These are phyloP conservation scores for Pachypeltis micranthus DNA, from an alignment of 1,140 invertebrate species.

Conservation along the genomic window DNA sequence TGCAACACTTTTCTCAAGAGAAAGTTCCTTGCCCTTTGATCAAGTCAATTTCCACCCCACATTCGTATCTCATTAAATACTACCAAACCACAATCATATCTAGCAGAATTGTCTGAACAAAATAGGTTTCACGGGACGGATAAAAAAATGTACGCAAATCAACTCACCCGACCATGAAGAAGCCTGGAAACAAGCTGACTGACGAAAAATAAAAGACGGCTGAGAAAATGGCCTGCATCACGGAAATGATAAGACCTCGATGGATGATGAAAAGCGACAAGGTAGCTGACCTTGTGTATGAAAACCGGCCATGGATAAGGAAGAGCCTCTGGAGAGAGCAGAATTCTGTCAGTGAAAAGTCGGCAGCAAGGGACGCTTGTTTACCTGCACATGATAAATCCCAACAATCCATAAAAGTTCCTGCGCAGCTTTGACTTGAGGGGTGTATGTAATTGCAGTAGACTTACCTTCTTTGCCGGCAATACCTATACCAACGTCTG, in stretches of 20 bases:
- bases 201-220: slow-evolving; percentile 98
- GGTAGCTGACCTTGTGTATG: slow-evolving; percentile 63
- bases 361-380: slow-evolving; percentile 93
- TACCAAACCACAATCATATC: too few species aligned
- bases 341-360: slow-evolving; percentile 94
- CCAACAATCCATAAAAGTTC: too few species aligned
- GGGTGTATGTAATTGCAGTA: too few species aligned
- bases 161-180: slow-evolving; percentile 82
- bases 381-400: too few species aligned
- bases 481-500: slow-evolving; percentile 92
- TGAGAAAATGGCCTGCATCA: slow-evolving; percentile 98
- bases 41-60: too few species aligned
- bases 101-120: too few species aligned
- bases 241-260: slow-evolving; percentile 93
- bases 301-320: slow-evolving; percentile 88
- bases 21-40: too few species aligned
- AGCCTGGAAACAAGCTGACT: slow-evolving; percentile 93
- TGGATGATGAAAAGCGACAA: slow-evolving; percentile 98
- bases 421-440: too few species aligned
- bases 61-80: too few species aligned
- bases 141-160: too few species aligned
- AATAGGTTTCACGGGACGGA: too few species aligned
- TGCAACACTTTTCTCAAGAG: too few species aligned
- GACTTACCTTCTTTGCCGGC: slow-evolving; percentile 73
- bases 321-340: slow-evolving; percentile 72